Evolutionary conservation across 1,140 invertebrate species (phyloP).

Genomic region (Euglossa dilemma): DNA sequence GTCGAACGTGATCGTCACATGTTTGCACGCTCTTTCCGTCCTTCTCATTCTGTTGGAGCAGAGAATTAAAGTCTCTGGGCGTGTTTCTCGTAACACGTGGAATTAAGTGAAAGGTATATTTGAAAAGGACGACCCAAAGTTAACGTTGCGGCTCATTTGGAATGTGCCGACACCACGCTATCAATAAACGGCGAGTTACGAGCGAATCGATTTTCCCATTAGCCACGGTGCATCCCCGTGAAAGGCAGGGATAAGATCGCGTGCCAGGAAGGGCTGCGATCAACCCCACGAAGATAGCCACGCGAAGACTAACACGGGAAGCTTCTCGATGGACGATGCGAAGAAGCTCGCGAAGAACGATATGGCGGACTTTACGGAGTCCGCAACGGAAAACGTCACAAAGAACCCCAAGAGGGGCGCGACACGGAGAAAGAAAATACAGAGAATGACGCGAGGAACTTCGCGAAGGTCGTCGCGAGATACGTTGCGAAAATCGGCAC

Average conservation of each 20-base stretch:
- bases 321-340: too few species aligned
- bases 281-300: too few species aligned
- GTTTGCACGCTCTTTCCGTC: not conserved
- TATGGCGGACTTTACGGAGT: too few species aligned
- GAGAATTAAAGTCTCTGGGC: not conserved
- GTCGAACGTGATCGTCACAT: not conserved
- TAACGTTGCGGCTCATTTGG: conserved; percentile 24
- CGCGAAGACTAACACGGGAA: too few species aligned
- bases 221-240: conserved; percentile 22
- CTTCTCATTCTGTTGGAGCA: too few species aligned
- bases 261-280: not conserved
- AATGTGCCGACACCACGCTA: not conserved
- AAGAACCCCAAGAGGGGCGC: too few species aligned
- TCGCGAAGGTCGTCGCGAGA: too few species aligned
- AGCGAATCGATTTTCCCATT: conserved; percentile 44
- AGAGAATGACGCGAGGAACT: too few species aligned
- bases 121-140: conserved; percentile 12
- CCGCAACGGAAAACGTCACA: too few species aligned
- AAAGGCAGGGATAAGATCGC: conserved; percentile 13
- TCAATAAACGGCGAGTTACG: conserved; percentile 45
- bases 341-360: too few species aligned
- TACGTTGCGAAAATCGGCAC: too few species aligned
- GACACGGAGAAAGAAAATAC: too few species aligned
- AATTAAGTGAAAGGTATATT: conserved; percentile 36
- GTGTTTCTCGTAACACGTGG: conserved; percentile 33